These are phyloP conservation scores for Mystacides longicornis DNA, from an alignment of 2,888 invertebrate species.

Conservation along the genomic window DNA sequence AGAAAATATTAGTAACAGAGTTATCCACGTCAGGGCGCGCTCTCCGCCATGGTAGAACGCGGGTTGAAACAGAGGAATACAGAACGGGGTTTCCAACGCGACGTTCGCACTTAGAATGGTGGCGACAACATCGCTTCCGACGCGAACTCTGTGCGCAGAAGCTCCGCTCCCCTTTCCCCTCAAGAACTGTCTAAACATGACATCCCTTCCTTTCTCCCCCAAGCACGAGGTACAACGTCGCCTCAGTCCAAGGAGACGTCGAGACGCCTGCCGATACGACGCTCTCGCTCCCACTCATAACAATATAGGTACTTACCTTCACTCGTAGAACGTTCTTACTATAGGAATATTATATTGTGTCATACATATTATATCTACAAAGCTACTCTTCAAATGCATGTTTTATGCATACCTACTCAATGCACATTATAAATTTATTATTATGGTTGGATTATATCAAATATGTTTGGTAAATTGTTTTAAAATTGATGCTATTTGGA, in stretches of 20 bases:
- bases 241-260: conserved; percentile 23
- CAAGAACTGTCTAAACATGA: neutral
- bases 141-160: conserved; percentile 16
- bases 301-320: too few relatives aligned
- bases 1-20: conserved; percentile 1
- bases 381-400: too few relatives aligned
- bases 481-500: too few relatives aligned
- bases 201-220: conserved; percentile 27
- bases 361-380: too few relatives aligned
- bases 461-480: too few relatives aligned
- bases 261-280: conserved; percentile 26
- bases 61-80: neutral
- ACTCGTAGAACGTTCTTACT: too few relatives aligned
- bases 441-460: too few relatives aligned
- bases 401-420: too few relatives aligned
- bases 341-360: too few relatives aligned
- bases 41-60: conserved; percentile 13
- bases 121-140: conserved; percentile 18
- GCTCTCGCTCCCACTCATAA: conserved; percentile 30
- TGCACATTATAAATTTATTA: too few relatives aligned
- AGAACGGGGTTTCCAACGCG: conserved; percentile 10
- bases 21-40: conserved; percentile 16
- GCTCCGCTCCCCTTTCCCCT: conserved; percentile 15
- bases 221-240: conserved; percentile 30
- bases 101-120: conserved; percentile 16